A percentile compares a stretch with the other conserved stretches of the same genome.
These are phyloP conservation scores for Philaethria dido DNA, from an alignment of 2,888 invertebrate species.

Conservation along the genomic window DNA sequence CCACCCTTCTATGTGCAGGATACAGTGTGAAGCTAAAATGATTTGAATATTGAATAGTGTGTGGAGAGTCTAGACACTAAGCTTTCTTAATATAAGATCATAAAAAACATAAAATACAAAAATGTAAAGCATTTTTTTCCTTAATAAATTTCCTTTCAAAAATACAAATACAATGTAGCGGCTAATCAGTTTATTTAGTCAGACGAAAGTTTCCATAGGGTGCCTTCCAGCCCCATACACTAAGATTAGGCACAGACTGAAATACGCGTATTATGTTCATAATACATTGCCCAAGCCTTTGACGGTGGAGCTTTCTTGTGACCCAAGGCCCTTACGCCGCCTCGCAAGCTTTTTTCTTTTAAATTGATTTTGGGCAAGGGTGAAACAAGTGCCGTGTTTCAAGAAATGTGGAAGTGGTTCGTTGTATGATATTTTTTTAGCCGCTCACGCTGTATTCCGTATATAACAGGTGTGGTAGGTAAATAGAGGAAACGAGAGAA, in stretches of 20 bases:
- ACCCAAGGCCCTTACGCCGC: not conserved
- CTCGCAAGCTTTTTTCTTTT: slow-evolving; percentile 2
- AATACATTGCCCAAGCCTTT: slow-evolving; percentile 4
- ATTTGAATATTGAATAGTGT: too few species aligned
- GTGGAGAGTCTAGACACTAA: too few species aligned
- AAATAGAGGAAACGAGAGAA: too few species aligned
- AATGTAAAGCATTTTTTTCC: too few species aligned
- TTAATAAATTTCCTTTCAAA: not conserved
- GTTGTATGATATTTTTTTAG: too few species aligned
- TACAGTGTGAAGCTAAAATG: too few species aligned
- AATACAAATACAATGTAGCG: slow-evolving; percentile 11
- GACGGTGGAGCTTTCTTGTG: slow-evolving; percentile 9
- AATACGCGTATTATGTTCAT: slow-evolving; percentile 35
- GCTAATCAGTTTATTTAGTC: slow-evolving; percentile 40
- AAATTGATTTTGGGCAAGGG: not conserved
- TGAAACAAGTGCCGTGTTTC: too few species aligned
- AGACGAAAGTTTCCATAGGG: slow-evolving; percentile 40
- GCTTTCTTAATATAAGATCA: too few species aligned
- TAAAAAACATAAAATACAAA: too few species aligned
- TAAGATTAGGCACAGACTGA: slow-evolving; percentile 42
- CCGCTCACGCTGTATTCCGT: too few species aligned
- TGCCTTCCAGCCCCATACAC: slow-evolving; percentile 38
- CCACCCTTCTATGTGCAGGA: too few species aligned
- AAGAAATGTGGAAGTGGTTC: not conserved
- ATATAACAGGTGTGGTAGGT: too few species aligned